Evolutionary conservation across 2,888 invertebrate species (phyloP), one percentile per base, ranked within the genome.

Genomic region (Chesias legatella): DNA sequence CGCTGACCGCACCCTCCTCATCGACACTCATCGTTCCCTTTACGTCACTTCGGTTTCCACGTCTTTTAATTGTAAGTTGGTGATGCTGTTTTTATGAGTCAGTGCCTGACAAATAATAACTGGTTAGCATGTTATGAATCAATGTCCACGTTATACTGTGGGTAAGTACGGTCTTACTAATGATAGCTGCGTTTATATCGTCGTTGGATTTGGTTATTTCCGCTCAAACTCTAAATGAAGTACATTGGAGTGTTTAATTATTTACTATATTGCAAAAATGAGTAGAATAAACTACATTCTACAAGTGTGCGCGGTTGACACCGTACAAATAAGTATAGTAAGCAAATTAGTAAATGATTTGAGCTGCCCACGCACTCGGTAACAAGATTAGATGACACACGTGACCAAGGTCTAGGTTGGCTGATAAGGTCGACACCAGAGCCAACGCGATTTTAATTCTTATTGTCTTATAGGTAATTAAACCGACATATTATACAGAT

Each of bases 381-480:
- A 54, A 50, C 43, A 20, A 51, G 63, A 58, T 65, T 59, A 57
- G 54, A 58, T 40, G 56, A 60, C 58, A 64, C 61, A 58, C 56
- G 41, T 37, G 44, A 44, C 48, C 68, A 76, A 76, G 75, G 76
- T 74, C 75, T 73, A 67, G 73, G 73, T 67, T 60, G 52, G 42
- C 38, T 53, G 67, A 70, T 72, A 70, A 75, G 65, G 67, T 66
- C 63, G 53, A 49, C 48, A 50, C 20, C 29, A 39, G 44, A 53
- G 39, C 21, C 42, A 49, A 51, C 42, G 30, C 35, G 44, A 47
- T 44, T 47, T 34, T 33, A 34, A 31, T 28, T 6, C 28, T 8
- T 21, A 24, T 23, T 17, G 13, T 17, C 13, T 2, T 17, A 2
- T 5, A 3, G 13, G 5, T 17, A 3, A 17, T 17, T 17, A 3